Percentiles rank a stretch among this genome's conserved stretches.
These are phyloP conservation scores for Drosophila peninsularis DNA, from an alignment of 2,888 invertebrate species.

Conservation along the genomic window DNA sequence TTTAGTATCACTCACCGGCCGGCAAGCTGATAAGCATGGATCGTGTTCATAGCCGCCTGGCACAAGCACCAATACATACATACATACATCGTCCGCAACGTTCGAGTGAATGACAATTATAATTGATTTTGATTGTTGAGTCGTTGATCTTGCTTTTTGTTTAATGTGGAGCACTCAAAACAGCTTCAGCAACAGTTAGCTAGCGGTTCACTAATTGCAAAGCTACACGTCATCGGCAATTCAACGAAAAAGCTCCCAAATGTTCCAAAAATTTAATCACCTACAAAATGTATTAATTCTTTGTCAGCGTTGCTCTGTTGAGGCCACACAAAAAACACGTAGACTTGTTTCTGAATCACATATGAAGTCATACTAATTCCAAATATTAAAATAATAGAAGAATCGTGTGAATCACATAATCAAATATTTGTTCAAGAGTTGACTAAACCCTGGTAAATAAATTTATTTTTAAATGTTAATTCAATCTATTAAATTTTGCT, in stretches of 20 bases:
- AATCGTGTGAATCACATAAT: background rate
- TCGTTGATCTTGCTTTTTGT: constrained; percentile 48
- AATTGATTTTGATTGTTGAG: constrained; percentile 48
- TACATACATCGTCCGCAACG: too few relatives aligned
- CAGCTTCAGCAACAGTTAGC: constrained; percentile 13
- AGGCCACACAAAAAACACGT: background rate
- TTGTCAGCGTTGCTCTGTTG: background rate
- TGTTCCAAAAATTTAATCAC: background rate
- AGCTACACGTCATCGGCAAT: constrained; percentile 68
- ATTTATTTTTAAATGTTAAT: background rate
- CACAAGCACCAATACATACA: constrained; percentile 11
- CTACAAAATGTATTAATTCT: background rate
- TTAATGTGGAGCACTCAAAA: constrained; percentile 20
- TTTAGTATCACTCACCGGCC: constrained; percentile 66
- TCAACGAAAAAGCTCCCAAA: constrained; percentile 8
- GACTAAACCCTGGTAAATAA: background rate
- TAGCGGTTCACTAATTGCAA: constrained; percentile 41
- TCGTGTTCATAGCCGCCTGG: background rate
- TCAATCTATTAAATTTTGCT: background rate
- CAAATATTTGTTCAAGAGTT: background rate
- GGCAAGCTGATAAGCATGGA: constrained; percentile 70
- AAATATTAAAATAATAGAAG: background rate
- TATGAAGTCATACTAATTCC: background rate
- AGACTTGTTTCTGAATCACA: constrained; percentile 2
- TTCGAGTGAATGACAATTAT: constrained; percentile 30